Base-by-base conservation (phyloP, 2,113 vertebrate species). In the Penelope pileata region DNA sequence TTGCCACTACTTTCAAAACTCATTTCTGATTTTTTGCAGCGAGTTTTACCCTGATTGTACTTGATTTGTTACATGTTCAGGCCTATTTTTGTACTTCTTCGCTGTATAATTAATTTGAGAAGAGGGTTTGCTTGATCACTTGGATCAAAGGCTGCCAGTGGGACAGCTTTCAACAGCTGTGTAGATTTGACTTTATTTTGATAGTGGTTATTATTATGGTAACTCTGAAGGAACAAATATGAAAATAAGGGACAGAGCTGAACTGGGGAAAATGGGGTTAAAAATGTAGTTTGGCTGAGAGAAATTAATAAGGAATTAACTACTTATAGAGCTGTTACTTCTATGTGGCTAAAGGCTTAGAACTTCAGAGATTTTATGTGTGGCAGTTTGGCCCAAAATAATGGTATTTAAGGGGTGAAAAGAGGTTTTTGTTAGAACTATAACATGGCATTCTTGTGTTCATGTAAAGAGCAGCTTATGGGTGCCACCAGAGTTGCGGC, bases 161-260 rank as follows among this genome's bases (percentile, higher is more conserved):
- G 82, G 43, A 85, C 70, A 83, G 69, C 56, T 86, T 84, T 27
- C 9, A 69, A 62, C 85, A 93, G 66, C 69, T 94, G 48, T 2
- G 1, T 34, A 15, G 42, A 22, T 89, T 45, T 91, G 38, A 32
- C 60, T 70, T 14, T 85, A 27, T 90, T 88, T 88, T 81, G 79
- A 16, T 62, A 36, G 32, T 48, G 60, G 79, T 64, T 88, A 34
- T 96, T 92, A 42, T 90, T 88, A 24, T 94, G 58, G 79, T 83
- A 96, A 89, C 92, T 92, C n/a, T 79, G 60, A 95, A 93, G 68
- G 88, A 96, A 36, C 32, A 92, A 64, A 56, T 94, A 94, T 36
- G 83, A 77, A 79, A 77, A 23, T 26, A 24, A 83, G 34, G 59
- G 36, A 42, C 72, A 9, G 11, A 24, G 45, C 54, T 69, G 22